Evolutionary conservation across 1,140 invertebrate species (phyloP).

Genomic region (Zophobas morio): DNA sequence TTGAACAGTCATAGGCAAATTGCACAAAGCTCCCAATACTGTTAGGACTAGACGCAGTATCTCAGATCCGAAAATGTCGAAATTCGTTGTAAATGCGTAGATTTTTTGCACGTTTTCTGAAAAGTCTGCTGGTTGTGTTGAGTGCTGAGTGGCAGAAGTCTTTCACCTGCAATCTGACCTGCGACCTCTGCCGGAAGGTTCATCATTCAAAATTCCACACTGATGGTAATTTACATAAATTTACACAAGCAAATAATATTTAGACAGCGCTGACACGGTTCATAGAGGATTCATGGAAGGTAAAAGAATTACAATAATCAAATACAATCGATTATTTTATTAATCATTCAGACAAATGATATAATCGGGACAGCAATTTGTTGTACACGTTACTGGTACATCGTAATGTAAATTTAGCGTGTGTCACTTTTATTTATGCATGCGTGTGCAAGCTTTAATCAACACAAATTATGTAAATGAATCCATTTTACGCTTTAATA

Average conservation of each 20-base stretch:
- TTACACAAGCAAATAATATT: conserved; percentile 36
- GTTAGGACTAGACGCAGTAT: too few relatives aligned
- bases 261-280: conserved; percentile 18
- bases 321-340: conserved; percentile 24
- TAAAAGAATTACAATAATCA: conserved; percentile 15
- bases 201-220: conserved; percentile 24
- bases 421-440: background rate
- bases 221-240: conserved; percentile 34
- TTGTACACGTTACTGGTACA: conserved; percentile 10
- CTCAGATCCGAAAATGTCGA: background rate
- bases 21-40: too few relatives aligned
- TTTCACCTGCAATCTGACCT: conserved; percentile 20
- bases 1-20: too few relatives aligned
- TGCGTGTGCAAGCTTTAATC: background rate
- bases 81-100: conserved; percentile 4
- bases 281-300: background rate
- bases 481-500: background rate
- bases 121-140: conserved; percentile 13
- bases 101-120: conserved; percentile 30
- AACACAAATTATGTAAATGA: conserved; percentile 21
- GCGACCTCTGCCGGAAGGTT: conserved; percentile 34
- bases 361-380: background rate
- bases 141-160: conserved; percentile 37
- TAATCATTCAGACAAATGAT: conserved; percentile 9
- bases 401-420: background rate